A percentile compares a stretch with the other conserved stretches of the same genome.
Conservation (phyloP, 2,888 invertebrate species). For the Hermaeophaga mercurialis region DNA sequence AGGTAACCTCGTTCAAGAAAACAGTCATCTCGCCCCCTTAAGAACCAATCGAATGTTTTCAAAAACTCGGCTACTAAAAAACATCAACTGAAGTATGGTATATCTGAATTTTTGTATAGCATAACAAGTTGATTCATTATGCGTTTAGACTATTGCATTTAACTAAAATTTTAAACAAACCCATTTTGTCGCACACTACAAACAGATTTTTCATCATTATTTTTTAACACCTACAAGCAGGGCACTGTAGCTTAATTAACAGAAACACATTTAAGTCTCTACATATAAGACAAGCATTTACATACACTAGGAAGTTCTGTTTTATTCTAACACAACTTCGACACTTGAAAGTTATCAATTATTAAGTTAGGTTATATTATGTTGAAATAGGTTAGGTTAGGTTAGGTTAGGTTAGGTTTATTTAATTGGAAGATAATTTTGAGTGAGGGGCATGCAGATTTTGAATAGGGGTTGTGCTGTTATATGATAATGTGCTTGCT, state of each 20-base stretch:
- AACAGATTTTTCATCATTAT: constrained; percentile 39
- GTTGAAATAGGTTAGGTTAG: too few relatives aligned
- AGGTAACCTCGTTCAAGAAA: constrained; percentile 37
- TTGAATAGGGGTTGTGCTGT: neutral
- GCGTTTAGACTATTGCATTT: constrained; percentile 59
- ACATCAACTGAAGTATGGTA: constrained; percentile 55
- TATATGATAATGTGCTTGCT: constrained; percentile 1
- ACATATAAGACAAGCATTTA: too few relatives aligned
- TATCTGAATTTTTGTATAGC: constrained; percentile 58
- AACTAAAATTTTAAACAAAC: constrained; percentile 48
- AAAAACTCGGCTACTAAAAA: constrained; percentile 45
- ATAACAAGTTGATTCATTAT: constrained; percentile 48
- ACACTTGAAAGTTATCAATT: too few relatives aligned
- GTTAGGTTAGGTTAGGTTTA: too few relatives aligned
- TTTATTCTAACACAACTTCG: too few relatives aligned
- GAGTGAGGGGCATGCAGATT: constrained; percentile 20
- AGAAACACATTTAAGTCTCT: constrained; percentile 8
- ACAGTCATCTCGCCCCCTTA: constrained; percentile 20
- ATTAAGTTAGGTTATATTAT: too few relatives aligned
- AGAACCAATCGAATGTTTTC: constrained; percentile 35
- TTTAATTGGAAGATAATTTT: too few relatives aligned
- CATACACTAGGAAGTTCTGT: neutral
- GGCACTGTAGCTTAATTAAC: constrained; percentile 26
- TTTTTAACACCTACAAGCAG: constrained; percentile 39
- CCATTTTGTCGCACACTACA: constrained; percentile 37